phyloP scores from a whole-genome alignment of 1,140 invertebrate species.

The Papilio machaon region DNA sequence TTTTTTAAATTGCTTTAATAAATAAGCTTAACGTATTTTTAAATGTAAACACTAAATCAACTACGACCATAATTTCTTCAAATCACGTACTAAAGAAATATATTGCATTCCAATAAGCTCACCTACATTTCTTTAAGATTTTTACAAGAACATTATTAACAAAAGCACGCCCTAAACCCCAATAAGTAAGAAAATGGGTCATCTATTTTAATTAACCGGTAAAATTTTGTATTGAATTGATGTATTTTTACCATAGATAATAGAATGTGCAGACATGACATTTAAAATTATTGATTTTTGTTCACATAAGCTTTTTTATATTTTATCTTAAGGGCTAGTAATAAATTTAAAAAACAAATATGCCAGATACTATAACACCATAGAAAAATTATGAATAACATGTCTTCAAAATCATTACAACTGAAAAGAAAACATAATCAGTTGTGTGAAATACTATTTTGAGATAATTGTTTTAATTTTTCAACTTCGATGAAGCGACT shows the following conservation, averaged over 20 bases:
- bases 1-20: background rate
- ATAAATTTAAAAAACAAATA: no score
- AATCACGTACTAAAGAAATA: background rate
- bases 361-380: no score
- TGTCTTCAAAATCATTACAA: no score
- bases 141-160: conserved; percentile 34
- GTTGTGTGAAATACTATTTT: background rate
- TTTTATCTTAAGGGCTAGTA: no score
- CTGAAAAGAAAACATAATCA: no score
- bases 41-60: background rate
- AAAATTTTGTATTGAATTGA: conserved; percentile 65
- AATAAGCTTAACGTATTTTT: background rate
- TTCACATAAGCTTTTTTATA: background rate
- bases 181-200: conserved; percentile 74
- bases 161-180: conserved; percentile 62
- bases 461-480: background rate
- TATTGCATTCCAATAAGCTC: background rate
- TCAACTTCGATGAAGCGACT: background rate
- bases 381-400: no score
- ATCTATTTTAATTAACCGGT: conserved; percentile 77
- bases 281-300: conserved; percentile 15
- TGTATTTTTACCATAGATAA: conserved; percentile 55
- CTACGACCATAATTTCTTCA: background rate
- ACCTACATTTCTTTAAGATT: background rate
- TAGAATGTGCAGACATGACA: conserved; percentile 45